Evolutionary conservation across 2,797 vertebrate species (phyloP).

Genomic region (Lithobates sylvaticus): DNA sequence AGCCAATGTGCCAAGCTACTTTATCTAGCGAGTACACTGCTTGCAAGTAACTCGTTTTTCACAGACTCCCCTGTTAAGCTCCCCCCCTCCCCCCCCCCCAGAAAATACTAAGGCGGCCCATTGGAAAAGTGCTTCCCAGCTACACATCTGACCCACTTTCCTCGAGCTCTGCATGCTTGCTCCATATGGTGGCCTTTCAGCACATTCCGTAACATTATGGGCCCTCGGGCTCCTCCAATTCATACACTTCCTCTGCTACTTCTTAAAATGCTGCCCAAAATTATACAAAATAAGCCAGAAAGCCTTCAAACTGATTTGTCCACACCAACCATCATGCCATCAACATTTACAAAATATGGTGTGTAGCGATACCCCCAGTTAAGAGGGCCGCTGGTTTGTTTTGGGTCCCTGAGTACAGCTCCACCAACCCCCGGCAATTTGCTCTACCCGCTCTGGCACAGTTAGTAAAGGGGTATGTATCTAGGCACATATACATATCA

Average conservation of each 20-base stretch:
- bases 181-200: constrained; percentile 41
- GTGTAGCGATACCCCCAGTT: too few species aligned
- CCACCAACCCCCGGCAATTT: too few species aligned
- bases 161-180: not conserved
- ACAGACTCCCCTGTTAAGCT: not conserved
- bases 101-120: not conserved
- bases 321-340: not conserved
- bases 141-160: not conserved
- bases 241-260: not conserved
- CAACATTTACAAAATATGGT: not conserved
- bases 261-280: constrained; percentile 17
- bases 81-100: not conserved
- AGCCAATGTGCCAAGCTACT: too few species aligned
- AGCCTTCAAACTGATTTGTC: not conserved
- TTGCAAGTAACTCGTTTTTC: not conserved
- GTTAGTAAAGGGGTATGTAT: too few species aligned
- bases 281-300: not conserved
- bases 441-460: too few species aligned
- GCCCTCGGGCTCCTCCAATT: constrained; percentile 11
- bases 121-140: not conserved
- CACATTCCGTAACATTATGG: rapidly evolving
- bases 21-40: not conserved
- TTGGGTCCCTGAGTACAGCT: too few species aligned
- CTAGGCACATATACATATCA: too few species aligned
- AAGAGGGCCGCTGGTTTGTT: too few species aligned